phyloP scores from a whole-genome alignment of 2,888 invertebrate species.

The Leucoma salicis region DNA sequence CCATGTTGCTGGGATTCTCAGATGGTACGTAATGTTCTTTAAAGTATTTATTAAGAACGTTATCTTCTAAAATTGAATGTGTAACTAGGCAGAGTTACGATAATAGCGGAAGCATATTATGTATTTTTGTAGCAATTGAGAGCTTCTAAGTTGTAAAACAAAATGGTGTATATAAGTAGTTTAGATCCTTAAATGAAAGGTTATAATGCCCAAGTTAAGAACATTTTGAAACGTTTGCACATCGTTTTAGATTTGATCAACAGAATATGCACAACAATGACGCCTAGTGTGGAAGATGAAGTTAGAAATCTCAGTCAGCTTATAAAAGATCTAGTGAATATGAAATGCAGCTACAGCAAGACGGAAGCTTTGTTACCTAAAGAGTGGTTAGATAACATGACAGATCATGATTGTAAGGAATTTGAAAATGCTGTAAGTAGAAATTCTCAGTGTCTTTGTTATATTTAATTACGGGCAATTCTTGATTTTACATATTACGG shows the following conservation, averaged over 20 bases:
- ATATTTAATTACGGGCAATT: no score
- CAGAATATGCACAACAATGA: conserved; percentile 10
- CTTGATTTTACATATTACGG: no score
- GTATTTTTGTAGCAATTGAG: no score
- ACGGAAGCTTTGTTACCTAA: conserved; percentile 11
- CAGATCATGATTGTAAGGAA: conserved; percentile 31
- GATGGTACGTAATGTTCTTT: conserved; percentile 26
- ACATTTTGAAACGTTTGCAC: no score
- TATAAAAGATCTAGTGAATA: conserved; percentile 23
- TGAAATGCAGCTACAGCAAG: conserved; percentile 25
- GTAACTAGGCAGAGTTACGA: no score
- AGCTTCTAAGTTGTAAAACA: no score
- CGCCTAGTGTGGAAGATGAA: conserved; percentile 18
- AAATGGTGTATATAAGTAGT: no score
- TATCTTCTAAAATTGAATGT: no score
- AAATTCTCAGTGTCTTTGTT: no score
- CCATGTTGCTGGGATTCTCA: conserved; percentile 39
- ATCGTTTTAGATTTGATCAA: conserved; percentile 23
- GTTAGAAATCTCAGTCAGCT: conserved; percentile 13
- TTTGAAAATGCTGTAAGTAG: conserved; percentile 27
- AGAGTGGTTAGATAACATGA: conserved; percentile 29
- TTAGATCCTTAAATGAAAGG: no score
- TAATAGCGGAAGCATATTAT: no score
- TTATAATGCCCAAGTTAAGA: no score
- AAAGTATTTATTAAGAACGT: neutral